Evolutionary conservation across 2,888 invertebrate genomes (phyloP).

Genomic region (Seira sanloemensis): DNA sequence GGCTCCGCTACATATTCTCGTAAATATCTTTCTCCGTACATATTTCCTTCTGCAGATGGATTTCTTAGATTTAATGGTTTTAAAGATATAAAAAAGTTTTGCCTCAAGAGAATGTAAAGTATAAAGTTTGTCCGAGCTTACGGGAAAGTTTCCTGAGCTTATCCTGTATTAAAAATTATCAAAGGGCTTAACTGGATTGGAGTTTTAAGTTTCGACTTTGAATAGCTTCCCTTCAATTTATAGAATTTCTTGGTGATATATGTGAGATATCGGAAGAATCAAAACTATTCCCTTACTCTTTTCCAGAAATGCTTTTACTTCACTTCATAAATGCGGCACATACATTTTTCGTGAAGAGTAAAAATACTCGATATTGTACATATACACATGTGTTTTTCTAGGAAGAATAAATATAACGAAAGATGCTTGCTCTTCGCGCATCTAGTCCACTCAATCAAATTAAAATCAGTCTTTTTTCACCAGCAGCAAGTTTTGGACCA

Average conservation of each 20-base stretch:
- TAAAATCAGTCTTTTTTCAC: slow-evolving; percentile 40
- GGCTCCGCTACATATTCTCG: not conserved
- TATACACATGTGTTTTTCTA: not conserved
- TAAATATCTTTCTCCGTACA: not conserved
- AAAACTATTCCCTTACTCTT: no score
- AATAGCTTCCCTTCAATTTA: no score
- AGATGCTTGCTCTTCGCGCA: not conserved
- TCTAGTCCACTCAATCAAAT: slow-evolving; percentile 27
- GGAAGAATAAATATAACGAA: not conserved
- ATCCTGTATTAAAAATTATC: no score
- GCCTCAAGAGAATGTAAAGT: not conserved
- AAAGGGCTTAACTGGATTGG: no score
- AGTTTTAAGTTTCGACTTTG: no score
- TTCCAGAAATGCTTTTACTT: no score
- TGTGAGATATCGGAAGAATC: no score
- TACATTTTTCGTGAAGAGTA: no score
- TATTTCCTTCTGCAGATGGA: not conserved
- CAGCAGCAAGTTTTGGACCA: slow-evolving; percentile 17
- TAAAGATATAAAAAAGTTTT: not conserved
- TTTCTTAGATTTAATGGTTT: not conserved
- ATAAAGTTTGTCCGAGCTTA: no score
- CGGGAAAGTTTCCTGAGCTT: no score
- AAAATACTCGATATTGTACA: not conserved
- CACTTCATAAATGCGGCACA: not conserved
- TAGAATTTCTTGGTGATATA: no score